Base-by-base conservation (phyloP, 1,140 invertebrate species). In the Zaprionus gabonicus region DNA sequence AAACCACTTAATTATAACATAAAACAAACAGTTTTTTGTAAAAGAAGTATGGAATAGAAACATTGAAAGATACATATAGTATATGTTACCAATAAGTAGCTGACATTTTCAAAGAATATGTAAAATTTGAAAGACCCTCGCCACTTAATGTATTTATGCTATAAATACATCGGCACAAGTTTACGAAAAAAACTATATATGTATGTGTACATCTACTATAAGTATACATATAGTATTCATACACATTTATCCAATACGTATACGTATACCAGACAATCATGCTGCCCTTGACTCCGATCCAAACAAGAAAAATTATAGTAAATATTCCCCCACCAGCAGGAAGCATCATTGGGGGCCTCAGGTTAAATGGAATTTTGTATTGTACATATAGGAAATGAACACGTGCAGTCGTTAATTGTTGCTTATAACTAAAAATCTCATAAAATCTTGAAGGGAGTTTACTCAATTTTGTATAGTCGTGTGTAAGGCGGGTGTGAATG, bases 251-350 rank as follows among this genome's bases (percentile, higher is more conserved):
- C 25, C n/a, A 38, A 59, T 59, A 38, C 23, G 17, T 25, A 27
- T 60, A 44, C 13, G 13, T 60, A 66, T 25, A 36, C 9, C 41
- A 55, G 57, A 63, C 20, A 68, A 68, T 38, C 41, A 28, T 56
- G 28, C 63, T 77, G 82, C 82, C 82, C 82, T 86, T 86, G 83
- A 87, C 73, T 84, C 51, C 58, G 44, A 66, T 70, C 25, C 58
- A 62, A 57, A 57, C 38, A 63, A 28, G 20, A 81, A 77, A 31
- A 15, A n/a, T 41, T 49, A 64, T 20, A 51, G 46, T 51, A 51
- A 51, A 51, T 51, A 25, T 51, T 25, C 10, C 6, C 41, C 41
- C n/a, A n/a, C 46, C 46, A 51, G 46, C 46, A 51, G 46, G 46
- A 9, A 51, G 41, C n/a, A 13, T 46, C 41, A 46, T 46, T 38